Evolutionary conservation across 2,888 invertebrate species (phyloP).

Genomic region (Candidula unifasciata): DNA sequence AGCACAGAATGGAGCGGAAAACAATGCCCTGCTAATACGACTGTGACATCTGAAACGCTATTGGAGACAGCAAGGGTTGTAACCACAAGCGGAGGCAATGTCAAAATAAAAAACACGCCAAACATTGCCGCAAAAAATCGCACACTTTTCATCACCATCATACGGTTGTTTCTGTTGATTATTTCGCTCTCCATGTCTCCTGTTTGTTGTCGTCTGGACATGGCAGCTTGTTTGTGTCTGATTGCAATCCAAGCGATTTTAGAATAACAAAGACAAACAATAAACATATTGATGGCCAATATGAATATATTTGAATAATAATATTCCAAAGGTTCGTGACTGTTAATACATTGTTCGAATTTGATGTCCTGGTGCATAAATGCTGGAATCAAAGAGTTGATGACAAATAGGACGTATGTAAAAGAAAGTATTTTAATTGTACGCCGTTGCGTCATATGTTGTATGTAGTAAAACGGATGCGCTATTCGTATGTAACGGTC

Average conservation of each 20-base stretch:
- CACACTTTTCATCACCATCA: background rate
- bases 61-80: background rate
- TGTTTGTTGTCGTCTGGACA: background rate
- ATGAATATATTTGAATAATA: background rate
- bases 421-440: background rate
- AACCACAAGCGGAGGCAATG: background rate
- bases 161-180: background rate
- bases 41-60: background rate
- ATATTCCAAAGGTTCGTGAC: background rate
- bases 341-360: background rate
- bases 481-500: constrained; percentile 16
- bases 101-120: background rate
- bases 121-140: background rate
- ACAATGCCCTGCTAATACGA: background rate
- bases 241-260: background rate
- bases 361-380: background rate
- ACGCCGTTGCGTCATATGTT: background rate
- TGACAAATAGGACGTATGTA: background rate
- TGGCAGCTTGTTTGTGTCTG: background rate
- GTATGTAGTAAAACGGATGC: background rate
- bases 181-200: background rate
- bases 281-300: background rate
- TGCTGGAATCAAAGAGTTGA: background rate
- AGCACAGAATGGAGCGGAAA: background rate
- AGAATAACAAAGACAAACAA: background rate